Conservation (phyloP, 2,888 invertebrate species). For the Litoditis marina region DNA sequence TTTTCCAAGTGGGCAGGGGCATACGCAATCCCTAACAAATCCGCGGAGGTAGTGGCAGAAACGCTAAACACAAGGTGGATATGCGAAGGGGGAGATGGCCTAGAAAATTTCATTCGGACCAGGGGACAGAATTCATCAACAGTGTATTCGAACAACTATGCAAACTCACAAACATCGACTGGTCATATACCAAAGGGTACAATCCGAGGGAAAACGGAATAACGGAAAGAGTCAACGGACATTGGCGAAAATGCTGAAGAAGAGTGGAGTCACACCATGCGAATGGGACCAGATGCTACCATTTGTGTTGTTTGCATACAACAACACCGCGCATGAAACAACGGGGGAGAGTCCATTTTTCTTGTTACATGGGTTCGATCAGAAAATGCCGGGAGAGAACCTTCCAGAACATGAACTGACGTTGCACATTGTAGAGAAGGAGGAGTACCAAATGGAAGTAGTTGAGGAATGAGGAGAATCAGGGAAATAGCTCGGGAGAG, state of each 20-base stretch:
- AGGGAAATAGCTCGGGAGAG: conserved; percentile 6
- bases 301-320: conserved; percentile 29
- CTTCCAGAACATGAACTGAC: conserved; percentile 2
- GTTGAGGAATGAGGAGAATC: neutral
- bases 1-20: conserved; percentile 20
- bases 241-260: conserved; percentile 19
- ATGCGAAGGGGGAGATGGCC: conserved; percentile 19
- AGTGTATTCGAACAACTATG: conserved; percentile 7
- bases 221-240: conserved; percentile 29
- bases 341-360: conserved; percentile 25
- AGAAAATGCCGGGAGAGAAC: neutral
- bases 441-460: conserved; percentile 13
- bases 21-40: conserved; percentile 19
- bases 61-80: conserved; percentile 20
- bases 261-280: neutral
- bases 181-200: conserved; percentile 23
- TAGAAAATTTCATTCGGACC: conserved; percentile 15
- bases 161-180: conserved; percentile 11
- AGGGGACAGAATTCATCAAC: conserved; percentile 23
- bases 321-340: conserved; percentile 15
- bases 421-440: conserved; percentile 1
- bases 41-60: conserved; percentile 21
- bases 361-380: conserved; percentile 22
- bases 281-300: conserved; percentile 33
- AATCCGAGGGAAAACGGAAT: conserved; percentile 30